Evolutionary conservation across 2,888 invertebrate genomes (phyloP), one percentile per base, ranked within the genome.

Genomic region (Neoitamus cyanurus): DNA sequence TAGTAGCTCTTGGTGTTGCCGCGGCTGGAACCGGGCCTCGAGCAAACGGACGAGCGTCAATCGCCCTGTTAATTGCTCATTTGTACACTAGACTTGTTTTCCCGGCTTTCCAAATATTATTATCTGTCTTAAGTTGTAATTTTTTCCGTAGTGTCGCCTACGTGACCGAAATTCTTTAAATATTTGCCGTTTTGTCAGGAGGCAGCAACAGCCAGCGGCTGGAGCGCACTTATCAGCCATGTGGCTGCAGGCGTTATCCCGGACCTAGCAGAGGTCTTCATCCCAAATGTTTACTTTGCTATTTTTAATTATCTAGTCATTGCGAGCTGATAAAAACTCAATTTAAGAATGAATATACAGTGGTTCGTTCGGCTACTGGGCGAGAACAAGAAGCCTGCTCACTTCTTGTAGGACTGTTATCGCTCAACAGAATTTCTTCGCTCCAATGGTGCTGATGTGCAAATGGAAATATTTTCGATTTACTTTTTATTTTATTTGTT

Each of bases 131-230:
- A 37, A 25, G 28, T 46, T 72, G 7, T 46, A 46, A 30, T 36
- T 72, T 83, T 28, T 72, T 72, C 70, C 37, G 28, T 42, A 72
- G n/a, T 72, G 72, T 83, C 72, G 83, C 30, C 72, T 42, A 83
- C 83, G 83, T 83, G 83, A 83, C 83, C 83, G 72, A 83, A 83
- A 83, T 83, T 72, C 37, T 69, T 42, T 46, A 83, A 83, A 72
- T 83, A 83, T 70, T 72, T 72, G 37, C 30, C 15, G 4, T 48
- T 28, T 83, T 20, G 58, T 31, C 48, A 31, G 78, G 48, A 46
- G 58, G 1, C 58, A 58, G 58, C 58, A 58, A 58, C 58, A 58
- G 58, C 58, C 2, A 25, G 58, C 20, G 58, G 20, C 25, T 9
- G 58, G 20, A 58, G 25, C 58, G 25, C 6, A 58, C 25, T 58